Evolutionary conservation across 2,113 vertebrate species (phyloP), one percentile per base, ranked within the genome.

Genomic region (Macquaria ambigua): DNA sequence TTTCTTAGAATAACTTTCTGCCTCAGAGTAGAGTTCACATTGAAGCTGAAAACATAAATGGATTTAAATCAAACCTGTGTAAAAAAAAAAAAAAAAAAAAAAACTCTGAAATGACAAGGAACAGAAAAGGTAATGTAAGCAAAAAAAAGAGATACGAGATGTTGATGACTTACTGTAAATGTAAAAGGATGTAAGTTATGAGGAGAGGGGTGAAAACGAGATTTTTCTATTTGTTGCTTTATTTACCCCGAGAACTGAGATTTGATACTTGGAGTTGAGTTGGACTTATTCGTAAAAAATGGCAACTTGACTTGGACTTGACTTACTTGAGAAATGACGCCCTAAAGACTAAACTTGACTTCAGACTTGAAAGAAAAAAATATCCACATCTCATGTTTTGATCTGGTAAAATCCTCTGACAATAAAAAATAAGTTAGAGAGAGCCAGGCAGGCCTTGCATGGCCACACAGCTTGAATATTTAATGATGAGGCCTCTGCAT

Each of bases 401-500:
- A 61, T 55, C 63, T 53, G 31, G 5, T 76, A 53, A 43, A n/a
- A 31, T 53, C 34, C 46, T 61, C 1, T 41, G 34, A 83, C 64
- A 63, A 63, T 46, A 71, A n/a, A 69, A 50, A 61, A 48, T 16
- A 39, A 15, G n/a, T 12, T 8, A 20, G 48, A 31, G n/a, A 8
- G 41, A 8, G 39, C 39, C 0, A 0, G n/a, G 3, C 7, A 18
- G 43, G 11, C 34, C 48, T 39, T 41, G 28, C 25, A 7, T 12
- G 55, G 55, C 66, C 81, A 55, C 67, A 48, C 58, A 71, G 48
- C 25, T 43, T 41, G 11, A 78, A 84, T 58, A 50, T 28, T 77
- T 72, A 10, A 66, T 64, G 25, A 69, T 69, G 2, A 53, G 18
- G 56, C 37, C 18, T 16, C 46, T 25, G 14, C 15, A 39, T 3